Evolutionary conservation across 2,113 vertebrate genomes (phyloP).

Genomic region (Ceyx margarethae): DNA sequence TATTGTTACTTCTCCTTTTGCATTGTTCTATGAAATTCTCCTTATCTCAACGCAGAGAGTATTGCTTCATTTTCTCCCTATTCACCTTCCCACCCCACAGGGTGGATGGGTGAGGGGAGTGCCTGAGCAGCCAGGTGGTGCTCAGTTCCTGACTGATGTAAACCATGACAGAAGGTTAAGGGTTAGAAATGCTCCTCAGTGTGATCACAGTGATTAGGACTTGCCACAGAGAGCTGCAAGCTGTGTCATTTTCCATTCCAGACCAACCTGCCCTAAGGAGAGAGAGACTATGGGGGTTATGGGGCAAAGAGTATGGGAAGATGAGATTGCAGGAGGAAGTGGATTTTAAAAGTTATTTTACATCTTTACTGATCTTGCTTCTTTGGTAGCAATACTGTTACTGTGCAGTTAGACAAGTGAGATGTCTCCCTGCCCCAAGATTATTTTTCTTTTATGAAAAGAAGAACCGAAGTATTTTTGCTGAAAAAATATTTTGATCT

Average conservation of each 20-base stretch:
- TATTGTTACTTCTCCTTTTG: too few species aligned
- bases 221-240: background rate
- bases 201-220: background rate
- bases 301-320: background rate
- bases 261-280: background rate
- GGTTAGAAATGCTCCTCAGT: background rate
- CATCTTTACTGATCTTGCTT: background rate
- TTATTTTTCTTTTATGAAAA: background rate
- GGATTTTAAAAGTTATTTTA: background rate
- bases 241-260: background rate
- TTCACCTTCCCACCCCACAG: too few species aligned
- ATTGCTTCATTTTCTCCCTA: too few species aligned
- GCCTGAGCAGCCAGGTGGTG: too few species aligned
- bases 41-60: too few species aligned
- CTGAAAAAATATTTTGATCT: background rate
- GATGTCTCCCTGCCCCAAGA: accelerated
- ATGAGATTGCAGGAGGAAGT: background rate
- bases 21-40: too few species aligned
- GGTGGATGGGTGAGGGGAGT: too few species aligned
- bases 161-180: background rate
- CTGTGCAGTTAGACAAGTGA: background rate
- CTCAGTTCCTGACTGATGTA: too few species aligned
- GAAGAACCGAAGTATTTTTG: background rate
- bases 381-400: background rate
- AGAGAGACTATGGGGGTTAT: background rate